Conservation (phyloP, 2,797 vertebrate genomes). For the Hyperoplus immaculatus region DNA sequence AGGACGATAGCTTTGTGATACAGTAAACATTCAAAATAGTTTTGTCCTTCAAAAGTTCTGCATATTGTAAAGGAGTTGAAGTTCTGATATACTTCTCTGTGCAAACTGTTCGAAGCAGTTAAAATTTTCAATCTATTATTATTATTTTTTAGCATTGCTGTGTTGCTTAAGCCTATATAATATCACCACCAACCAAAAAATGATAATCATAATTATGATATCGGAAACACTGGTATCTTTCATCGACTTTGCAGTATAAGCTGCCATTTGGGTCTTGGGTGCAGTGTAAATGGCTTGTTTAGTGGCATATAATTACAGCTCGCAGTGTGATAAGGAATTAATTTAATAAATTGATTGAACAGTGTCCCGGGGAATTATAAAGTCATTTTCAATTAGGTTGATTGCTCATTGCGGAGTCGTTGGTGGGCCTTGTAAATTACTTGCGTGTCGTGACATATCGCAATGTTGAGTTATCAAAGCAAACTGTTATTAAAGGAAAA, state of each 20-base stretch:
- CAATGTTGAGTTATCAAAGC: neutral
- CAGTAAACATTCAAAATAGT: too few species aligned
- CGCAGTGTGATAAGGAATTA: slow-evolving; percentile 33
- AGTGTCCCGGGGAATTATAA: slow-evolving; percentile 30
- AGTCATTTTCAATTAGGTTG: slow-evolving; percentile 35
- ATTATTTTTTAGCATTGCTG: too few species aligned
- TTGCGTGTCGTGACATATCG: slow-evolving; percentile 13
- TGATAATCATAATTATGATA: neutral
- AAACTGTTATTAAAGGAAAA: neutral
- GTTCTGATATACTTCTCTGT: too few species aligned
- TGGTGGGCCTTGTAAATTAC: slow-evolving; percentile 1
- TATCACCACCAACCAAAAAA: too few species aligned
- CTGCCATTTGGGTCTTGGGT: neutral
- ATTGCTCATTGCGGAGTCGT: slow-evolving; percentile 17
- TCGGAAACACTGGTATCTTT: slow-evolving; percentile 6
- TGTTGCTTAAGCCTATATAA: too few species aligned
- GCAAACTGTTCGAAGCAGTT: too few species aligned
- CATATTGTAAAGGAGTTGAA: too few species aligned
- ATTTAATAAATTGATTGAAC: neutral
- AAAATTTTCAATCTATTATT: too few species aligned
- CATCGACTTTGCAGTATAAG: neutral
- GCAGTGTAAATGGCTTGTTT: slow-evolving; percentile 20
- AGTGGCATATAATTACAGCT: slow-evolving; percentile 46
- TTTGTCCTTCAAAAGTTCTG: too few species aligned
- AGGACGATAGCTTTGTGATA: too few species aligned